phyloP scores from a whole-genome alignment of 2,113 vertebrate species.

The Peromyscus polionotus region DNA sequence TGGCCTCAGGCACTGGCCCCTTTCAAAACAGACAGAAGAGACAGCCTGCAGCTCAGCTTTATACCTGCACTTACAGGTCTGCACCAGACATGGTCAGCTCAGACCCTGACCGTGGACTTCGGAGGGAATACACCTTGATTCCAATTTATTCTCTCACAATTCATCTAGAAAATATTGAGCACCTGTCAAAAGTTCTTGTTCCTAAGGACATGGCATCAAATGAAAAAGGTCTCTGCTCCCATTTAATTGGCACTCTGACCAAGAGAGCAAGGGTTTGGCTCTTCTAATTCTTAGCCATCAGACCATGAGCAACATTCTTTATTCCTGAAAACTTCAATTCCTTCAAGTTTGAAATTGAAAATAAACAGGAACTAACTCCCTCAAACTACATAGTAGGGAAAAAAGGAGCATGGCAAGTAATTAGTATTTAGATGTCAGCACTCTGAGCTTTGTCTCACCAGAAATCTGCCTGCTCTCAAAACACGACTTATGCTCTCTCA shows the following conservation, averaged over 20 bases:
- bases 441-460: conserved; percentile 36
- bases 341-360: conserved; percentile 46
- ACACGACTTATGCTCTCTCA: not conserved
- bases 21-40: conserved; percentile 38
- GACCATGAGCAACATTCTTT: conserved; percentile 2
- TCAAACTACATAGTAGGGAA: conserved; percentile 28
- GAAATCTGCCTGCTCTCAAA: conserved; percentile 37
- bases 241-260: not conserved
- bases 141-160: not conserved
- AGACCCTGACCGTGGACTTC: not conserved
- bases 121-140: conserved; percentile 38
- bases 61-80: too few relatives aligned
- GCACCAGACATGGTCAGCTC: too few relatives aligned
- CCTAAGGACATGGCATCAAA: conserved; percentile 6
- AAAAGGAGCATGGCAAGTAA: not conserved
- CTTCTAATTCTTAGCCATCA: not conserved
- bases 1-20: not conserved
- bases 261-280: not conserved
- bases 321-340: conserved; percentile 35
- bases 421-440: conserved; percentile 26
- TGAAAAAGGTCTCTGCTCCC: conserved; percentile 48
- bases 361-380: conserved; percentile 19
- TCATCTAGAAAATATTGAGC: conserved; percentile 35
- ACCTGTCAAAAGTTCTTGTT: conserved; percentile 31
- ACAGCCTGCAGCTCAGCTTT: not conserved